These are phyloP conservation scores for Gymnoscopelus microlampas DNA, from an alignment of 2,797 vertebrate genomes.

Conservation along the genomic window DNA sequence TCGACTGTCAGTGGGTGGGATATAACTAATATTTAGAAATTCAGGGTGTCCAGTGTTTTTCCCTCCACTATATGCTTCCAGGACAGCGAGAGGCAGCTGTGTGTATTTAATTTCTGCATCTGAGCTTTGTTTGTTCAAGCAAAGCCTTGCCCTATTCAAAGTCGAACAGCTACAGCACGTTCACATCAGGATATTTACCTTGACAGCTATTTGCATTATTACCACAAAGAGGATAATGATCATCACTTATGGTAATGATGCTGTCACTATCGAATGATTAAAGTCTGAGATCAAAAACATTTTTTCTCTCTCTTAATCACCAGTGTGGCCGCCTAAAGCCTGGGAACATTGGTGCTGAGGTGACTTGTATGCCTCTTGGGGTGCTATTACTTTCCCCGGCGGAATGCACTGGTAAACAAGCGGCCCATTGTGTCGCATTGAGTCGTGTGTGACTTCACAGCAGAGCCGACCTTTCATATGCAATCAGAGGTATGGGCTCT, in stretches of 20 bases:
- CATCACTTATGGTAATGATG: constrained; percentile 56
- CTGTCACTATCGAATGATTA: constrained; percentile 28
- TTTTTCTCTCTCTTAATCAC: constrained; percentile 38
- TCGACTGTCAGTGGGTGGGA: constrained; percentile 47
- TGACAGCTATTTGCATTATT: constrained; percentile 39
- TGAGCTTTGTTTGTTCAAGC: constrained; percentile 28
- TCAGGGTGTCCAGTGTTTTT: constrained; percentile 22
- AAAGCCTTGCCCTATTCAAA: constrained; percentile 46
- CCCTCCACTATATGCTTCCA: constrained; percentile 23
- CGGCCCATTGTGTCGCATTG: constrained; percentile 84
- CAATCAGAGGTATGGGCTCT: constrained; percentile 77
- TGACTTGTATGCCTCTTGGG: constrained; percentile 81
- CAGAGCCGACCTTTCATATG: constrained; percentile 82
- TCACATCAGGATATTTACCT: constrained; percentile 27
- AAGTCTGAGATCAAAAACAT: constrained; percentile 56
- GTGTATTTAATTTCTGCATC: constrained; percentile 21
- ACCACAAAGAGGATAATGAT: constrained; percentile 48
- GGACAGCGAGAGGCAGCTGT: constrained; percentile 1
- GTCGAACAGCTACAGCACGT: constrained; percentile 55
- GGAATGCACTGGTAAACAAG: constrained; percentile 91
- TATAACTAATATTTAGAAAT: constrained; percentile 35
- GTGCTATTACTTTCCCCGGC: constrained; percentile 81
- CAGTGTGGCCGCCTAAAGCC: constrained; percentile 69
- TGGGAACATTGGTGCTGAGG: constrained; percentile 80
- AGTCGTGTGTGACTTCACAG: constrained; percentile 76